These are phyloP conservation scores for Acanthosoma haemorrhoidale DNA, from an alignment of 2,888 invertebrate genomes.

Conservation along the genomic window DNA sequence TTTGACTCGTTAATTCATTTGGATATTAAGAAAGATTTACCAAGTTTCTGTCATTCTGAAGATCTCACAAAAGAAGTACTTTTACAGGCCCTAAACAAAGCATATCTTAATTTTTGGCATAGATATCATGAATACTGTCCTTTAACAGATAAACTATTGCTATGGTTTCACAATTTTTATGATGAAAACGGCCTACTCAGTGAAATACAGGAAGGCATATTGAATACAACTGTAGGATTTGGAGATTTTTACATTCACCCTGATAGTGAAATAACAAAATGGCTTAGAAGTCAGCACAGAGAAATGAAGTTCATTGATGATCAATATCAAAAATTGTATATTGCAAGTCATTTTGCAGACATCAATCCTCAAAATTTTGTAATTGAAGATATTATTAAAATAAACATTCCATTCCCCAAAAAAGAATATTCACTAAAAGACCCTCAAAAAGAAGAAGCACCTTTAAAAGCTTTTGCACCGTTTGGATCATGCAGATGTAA, in stretches of 20 bases:
- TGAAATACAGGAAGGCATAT: not conserved
- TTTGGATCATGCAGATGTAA: not conserved
- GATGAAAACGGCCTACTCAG: not conserved
- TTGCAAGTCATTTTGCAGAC: not conserved
- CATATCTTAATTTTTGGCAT: not conserved
- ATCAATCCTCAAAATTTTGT: not conserved
- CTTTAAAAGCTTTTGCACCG: not conserved
- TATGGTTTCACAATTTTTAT: constrained; percentile 14
- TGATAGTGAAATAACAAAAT: not conserved
- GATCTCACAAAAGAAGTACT: not conserved
- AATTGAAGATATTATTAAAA: not conserved
- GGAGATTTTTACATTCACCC: constrained; percentile 1
- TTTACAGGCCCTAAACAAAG: constrained; percentile 5
- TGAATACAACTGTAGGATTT: constrained; percentile 4
- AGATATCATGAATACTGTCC: not conserved
- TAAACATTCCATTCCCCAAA: not conserved
- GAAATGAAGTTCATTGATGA: not conserved
- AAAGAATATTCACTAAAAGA: not conserved
- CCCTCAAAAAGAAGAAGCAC: not conserved
- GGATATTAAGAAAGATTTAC: not conserved
- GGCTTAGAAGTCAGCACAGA: not conserved
- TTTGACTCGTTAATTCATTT: not conserved
- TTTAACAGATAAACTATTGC: constrained; percentile 3
- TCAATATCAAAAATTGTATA: not conserved
- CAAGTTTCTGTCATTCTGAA: not conserved